Base-by-base conservation (phyloP, 2,113 vertebrate genomes). In the Campylorhamphus procurvoides region DNA sequence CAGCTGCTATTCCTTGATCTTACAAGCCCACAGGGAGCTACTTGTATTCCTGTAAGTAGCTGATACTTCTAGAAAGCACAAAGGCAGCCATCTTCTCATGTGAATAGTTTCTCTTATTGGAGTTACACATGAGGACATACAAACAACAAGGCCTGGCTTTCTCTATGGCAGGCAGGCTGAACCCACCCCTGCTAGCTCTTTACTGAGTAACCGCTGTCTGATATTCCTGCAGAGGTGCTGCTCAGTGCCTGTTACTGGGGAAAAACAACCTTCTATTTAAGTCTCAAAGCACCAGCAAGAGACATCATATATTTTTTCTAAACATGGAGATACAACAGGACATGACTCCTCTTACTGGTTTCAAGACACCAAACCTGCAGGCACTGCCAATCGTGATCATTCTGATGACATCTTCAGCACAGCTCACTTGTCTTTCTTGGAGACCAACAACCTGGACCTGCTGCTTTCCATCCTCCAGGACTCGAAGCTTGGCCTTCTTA, bases 401-500 rank as follows among this genome's bases (percentile, higher is more conserved):
- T 96, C 95, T 99, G 97, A 99, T 99, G 95, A 99, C 99, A 10
- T 99, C 99, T 1, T 99, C 99, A 29, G 98, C 98, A 31, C 96
- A 98, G 59, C 84, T 84, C 24, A 99, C 99, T 18, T 94, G 94
- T 68, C 96, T 96, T 90, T 99, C 99, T 96, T 98, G 98, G 31
- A 99, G 98, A 27, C 99, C 99, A 47, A 99, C 99, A 1, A 99
- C 98, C 96, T 99, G 99, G 52, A 99, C 98, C 96, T 99, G 98
- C 95, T 99, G 99, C 59, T 99, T 98, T 56, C 99, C 98, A 19
- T 99, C 99, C 90, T 99, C 99, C 79, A 99, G 94, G n/a, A 99
- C 99, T 2, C 99, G 98, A 49, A 99, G 98, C 92, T 98, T 99
- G 84, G 98, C 91, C 93, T 99, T 99, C 91, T 99, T 99, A 97